phyloP scores from a whole-genome alignment of 1,140 invertebrate species.

The Coptotermes formosanus region DNA sequence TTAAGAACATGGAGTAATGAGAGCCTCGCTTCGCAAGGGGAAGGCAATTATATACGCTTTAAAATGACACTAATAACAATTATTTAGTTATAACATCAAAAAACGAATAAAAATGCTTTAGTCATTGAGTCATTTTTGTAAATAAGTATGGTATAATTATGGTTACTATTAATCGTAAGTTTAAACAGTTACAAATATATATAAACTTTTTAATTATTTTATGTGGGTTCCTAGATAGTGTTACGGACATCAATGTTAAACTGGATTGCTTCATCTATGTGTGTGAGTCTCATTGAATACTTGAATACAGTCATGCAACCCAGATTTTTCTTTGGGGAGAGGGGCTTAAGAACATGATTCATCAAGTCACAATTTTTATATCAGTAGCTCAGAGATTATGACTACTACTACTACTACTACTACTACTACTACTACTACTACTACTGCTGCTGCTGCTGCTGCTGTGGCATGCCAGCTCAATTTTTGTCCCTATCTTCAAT shows the following conservation, averaged over 20 bases:
- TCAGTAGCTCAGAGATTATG: too few species aligned
- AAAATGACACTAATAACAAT: constrained; percentile 21
- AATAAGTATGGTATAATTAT: neutral
- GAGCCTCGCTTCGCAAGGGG: constrained; percentile 23
- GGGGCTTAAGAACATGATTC: too few species aligned
- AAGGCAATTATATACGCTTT: constrained; percentile 30
- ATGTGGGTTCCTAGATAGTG: neutral
- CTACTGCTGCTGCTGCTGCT: too few species aligned
- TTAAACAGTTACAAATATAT: neutral
- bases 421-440: too few species aligned
- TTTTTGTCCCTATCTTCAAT: too few species aligned
- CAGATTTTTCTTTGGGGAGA: too few species aligned
- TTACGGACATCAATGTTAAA: neutral
- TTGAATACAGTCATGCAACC: neutral
- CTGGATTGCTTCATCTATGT: neutral
- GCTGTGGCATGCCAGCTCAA: too few species aligned
- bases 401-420: too few species aligned
- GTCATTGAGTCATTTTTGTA: constrained; percentile 20
- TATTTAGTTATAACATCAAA: constrained; percentile 19
- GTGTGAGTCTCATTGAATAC: neutral
- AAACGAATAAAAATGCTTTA: constrained; percentile 26
- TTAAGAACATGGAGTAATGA: neutral
- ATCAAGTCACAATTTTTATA: too few species aligned
- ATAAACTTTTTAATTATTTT: neutral
- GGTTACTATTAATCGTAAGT: constrained; percentile 11